Conservation (phyloP, 2,113 vertebrate genomes). For the Corvus cornix region DNA sequence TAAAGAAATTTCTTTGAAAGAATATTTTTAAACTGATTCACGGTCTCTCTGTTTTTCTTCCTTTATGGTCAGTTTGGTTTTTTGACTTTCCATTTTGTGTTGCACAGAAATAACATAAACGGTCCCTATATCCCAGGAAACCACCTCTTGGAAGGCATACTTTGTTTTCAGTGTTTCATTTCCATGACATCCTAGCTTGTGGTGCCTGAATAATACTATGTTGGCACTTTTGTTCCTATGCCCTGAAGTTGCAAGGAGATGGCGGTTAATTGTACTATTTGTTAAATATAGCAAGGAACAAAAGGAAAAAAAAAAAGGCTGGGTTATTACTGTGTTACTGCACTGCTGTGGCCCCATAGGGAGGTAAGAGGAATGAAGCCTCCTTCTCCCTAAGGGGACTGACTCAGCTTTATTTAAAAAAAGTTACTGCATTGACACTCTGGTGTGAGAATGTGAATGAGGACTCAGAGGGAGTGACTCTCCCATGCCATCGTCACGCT, state of each 20-base stretch:
- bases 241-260: not conserved
- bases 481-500: not conserved
- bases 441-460: not conserved
- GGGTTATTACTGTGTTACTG: not conserved
- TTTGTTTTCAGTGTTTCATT: not conserved
- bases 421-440: not conserved
- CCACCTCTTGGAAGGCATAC: not conserved
- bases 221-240: not conserved
- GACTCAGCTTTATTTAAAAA: not conserved
- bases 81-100: not conserved
- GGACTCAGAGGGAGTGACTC: not conserved
- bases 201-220: not conserved
- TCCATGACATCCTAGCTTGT: not conserved
- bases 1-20: constrained; percentile 12
- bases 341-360: not conserved
- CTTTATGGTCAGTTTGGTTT: not conserved
- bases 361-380: not conserved
- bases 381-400: not conserved
- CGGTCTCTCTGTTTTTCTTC: constrained; percentile 1
- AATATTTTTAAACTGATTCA: not conserved
- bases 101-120: not conserved
- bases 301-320: not conserved
- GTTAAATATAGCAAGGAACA: constrained; percentile 2
- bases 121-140: not conserved
- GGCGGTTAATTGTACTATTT: not conserved